Base-by-base conservation (phyloP, 2,888 invertebrate species). In the Nomada hirtipes region DNA sequence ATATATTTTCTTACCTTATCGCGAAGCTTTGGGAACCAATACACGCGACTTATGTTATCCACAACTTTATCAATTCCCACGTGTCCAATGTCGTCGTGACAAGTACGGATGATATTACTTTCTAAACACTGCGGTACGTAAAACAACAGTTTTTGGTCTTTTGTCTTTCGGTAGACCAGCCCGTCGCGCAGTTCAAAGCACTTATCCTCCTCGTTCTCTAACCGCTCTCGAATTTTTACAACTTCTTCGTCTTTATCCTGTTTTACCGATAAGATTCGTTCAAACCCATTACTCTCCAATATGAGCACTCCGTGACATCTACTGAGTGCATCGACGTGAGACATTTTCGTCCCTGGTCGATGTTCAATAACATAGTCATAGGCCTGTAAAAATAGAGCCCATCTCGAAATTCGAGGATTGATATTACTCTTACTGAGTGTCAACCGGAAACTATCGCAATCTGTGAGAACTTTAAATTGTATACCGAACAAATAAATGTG, bases 281-380 rank as follows among this genome's bases (percentile, higher is more conserved):
- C 74, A n/a, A 79, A 75, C 0, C 59, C 23, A 15, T 70, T 77
- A 2, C n/a, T 15, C 4, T 74, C 70, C 2, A 81, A 55, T 0
- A 72, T n/a, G 0, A 64, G 18, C 0, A 80, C 2, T 2, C 15
- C 3, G n/a, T 80, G 20, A 4, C 53, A 71, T 0, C 71, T 70
- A 11, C 75, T 75, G 0, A 79, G 7, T 0, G 71, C 75, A n/a
- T 79, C 70, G 13, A 78, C 68, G 3, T 79, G 78, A 18, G 36
- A 23, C 69, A 79, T 74, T n/a, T 64, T 63, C 2, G 20, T 55
- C 0, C 50, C 65, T 1, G 63, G 36, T 2, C 79, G 53, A 1
- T 75, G 67, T 42, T 50, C 26, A 1, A 57, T 57, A 4, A 4
- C 13, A 3, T 57, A 26, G 11, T 26, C 26, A 13, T 57, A 57